Conservation (phyloP, 2,797 vertebrate genomes). For the Todus mexicanus region DNA sequence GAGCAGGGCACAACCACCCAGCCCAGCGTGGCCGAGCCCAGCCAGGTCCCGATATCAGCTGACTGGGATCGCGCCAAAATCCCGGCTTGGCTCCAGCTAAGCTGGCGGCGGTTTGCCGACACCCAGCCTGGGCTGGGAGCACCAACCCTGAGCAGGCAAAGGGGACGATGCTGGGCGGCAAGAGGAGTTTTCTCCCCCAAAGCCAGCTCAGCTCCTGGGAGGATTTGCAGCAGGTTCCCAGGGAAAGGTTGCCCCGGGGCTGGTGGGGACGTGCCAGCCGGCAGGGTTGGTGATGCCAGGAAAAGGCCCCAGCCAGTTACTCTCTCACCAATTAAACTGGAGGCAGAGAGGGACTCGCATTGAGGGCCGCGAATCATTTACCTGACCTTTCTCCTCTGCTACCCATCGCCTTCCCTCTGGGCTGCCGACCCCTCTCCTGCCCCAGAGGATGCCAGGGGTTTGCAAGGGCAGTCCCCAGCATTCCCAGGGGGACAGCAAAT, state of each 20-base stretch:
- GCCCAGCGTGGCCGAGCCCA: accelerated
- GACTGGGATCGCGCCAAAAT: background rate
- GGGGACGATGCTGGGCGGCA: background rate
- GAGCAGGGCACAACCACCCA: background rate
- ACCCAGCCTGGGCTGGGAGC: background rate
- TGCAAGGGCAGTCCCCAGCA: accelerated
- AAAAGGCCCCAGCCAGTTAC: background rate
- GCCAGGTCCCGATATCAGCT: background rate
- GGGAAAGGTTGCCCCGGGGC: background rate
- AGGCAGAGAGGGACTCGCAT: background rate
- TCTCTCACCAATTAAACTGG: constrained; percentile 37
- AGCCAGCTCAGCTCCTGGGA: background rate
- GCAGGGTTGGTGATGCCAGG: background rate
- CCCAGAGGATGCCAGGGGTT: background rate
- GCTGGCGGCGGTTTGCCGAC: accelerated
- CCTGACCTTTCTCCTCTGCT: background rate
- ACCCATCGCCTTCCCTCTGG: background rate
- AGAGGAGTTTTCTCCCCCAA: background rate
- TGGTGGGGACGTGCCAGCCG: background rate
- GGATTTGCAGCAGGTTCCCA: background rate
- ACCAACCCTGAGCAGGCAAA: accelerated
- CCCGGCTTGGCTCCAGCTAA: accelerated
- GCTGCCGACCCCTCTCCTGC: background rate
- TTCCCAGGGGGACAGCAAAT: background rate
- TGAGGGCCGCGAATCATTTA: background rate